These are phyloP conservation scores for Silurus aristotelis DNA, from an alignment of 2,797 vertebrate species.

Conservation along the genomic window DNA sequence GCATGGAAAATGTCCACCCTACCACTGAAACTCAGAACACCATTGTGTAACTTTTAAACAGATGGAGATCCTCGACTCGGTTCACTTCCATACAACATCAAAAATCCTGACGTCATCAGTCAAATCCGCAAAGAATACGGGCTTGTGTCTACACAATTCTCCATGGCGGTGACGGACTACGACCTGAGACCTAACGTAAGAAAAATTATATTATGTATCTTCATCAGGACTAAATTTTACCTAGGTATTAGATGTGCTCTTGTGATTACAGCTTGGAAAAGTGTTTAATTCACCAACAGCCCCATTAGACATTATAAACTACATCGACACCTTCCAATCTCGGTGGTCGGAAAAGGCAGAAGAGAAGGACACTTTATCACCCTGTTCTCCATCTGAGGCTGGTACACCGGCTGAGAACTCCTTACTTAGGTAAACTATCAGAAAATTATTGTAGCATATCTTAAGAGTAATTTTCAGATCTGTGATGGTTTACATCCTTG, in stretches of 20 bases:
- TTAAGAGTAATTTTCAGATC: background rate
- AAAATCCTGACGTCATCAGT: slow-evolving; percentile 64
- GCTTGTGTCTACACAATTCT: slow-evolving; percentile 72
- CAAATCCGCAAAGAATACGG: slow-evolving; percentile 71
- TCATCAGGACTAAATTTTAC: background rate
- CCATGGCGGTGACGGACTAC: slow-evolving; percentile 77
- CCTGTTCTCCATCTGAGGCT: slow-evolving; percentile 60
- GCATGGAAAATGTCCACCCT: background rate
- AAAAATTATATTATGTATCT: background rate
- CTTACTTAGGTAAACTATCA: slow-evolving; percentile 69
- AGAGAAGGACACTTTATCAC: slow-evolving; percentile 60
- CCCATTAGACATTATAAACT: slow-evolving; percentile 64
- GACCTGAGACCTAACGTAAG: slow-evolving; percentile 73
- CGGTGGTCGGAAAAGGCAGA: slow-evolving; percentile 69
- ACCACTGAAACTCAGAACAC: background rate
- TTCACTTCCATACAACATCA: slow-evolving; percentile 53
- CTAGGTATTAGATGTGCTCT: background rate
- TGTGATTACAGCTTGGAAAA: slow-evolving; percentile 60
- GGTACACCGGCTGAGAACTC: slow-evolving; percentile 62
- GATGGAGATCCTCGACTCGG: slow-evolving; percentile 38
- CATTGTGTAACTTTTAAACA: slow-evolving; percentile 21
- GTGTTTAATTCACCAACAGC: slow-evolving; percentile 73
- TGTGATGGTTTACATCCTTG: background rate
- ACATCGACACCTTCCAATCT: slow-evolving; percentile 76
- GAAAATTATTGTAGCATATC: background rate